A percentile compares a stretch with the other conserved stretches of the same genome.
These are phyloP conservation scores for Phortica magna DNA, from an alignment of 2,888 invertebrate genomes.

Conservation along the genomic window DNA sequence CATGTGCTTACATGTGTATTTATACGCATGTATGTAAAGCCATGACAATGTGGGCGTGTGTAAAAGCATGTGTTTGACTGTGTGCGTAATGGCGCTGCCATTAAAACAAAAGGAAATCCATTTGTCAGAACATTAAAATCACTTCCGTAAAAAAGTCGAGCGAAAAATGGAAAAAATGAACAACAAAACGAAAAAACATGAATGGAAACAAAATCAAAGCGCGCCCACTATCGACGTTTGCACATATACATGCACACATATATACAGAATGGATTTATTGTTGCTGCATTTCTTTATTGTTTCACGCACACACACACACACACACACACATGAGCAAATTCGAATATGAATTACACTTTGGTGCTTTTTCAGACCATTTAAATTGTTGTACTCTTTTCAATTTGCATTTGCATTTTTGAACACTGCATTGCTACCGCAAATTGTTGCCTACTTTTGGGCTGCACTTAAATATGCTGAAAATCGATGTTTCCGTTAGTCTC, in stretches of 20 bases:
- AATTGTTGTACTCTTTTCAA: constrained; percentile 16
- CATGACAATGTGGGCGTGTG: not conserved
- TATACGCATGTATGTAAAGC: constrained; percentile 12
- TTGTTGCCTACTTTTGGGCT: constrained; percentile 36
- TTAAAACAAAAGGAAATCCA: constrained; percentile 68
- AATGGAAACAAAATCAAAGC: not conserved
- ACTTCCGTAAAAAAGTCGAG: constrained; percentile 44
- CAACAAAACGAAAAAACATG: not conserved
- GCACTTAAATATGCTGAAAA: not conserved
- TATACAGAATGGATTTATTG: constrained; percentile 50
- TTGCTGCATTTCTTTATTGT: constrained; percentile 54
- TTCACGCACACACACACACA: constrained; percentile 26
- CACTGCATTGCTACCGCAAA: constrained; percentile 10
- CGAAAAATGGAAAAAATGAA: constrained; percentile 4
- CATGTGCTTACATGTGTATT: constrained; percentile 17
- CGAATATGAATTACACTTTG: no score
- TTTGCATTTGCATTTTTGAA: not conserved
- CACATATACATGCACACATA: not conserved
- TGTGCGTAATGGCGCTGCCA: constrained; percentile 29
- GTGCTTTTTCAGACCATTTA: not conserved
- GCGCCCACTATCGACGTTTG: not conserved
- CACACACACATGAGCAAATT: constrained; percentile 18
- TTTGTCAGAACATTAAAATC: constrained; percentile 63
- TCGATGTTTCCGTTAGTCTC: not conserved
- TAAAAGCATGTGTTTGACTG: constrained; percentile 19